These are phyloP conservation scores for Parthenolecanium corni DNA, from an alignment of 2,888 invertebrate genomes.

Conservation along the genomic window DNA sequence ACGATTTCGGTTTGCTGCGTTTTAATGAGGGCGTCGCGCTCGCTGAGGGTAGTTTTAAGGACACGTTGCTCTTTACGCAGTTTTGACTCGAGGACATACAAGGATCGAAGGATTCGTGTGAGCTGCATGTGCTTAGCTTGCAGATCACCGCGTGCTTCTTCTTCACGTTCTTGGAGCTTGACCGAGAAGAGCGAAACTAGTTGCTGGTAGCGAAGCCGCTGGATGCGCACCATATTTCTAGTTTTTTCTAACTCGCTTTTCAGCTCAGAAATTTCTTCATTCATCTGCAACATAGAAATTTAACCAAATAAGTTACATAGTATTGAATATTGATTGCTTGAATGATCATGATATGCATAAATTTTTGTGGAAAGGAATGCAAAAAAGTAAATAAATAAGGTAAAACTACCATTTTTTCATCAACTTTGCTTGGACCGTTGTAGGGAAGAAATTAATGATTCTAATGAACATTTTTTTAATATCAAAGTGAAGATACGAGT, in stretches of 20 bases:
- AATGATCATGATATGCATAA: too few species aligned
- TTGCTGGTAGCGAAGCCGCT: constrained; percentile 54
- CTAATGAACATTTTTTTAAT: too few species aligned
- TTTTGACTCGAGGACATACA: constrained; percentile 59
- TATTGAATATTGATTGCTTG: neutral
- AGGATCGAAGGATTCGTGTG: constrained; percentile 54
- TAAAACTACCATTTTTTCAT: too few species aligned
- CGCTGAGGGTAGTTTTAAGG: constrained; percentile 53
- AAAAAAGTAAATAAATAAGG: too few species aligned
- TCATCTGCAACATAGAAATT: constrained; percentile 20
- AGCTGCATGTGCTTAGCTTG: constrained; percentile 57
- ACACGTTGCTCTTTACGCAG: constrained; percentile 60
- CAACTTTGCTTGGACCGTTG: too few species aligned
- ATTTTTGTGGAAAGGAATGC: too few species aligned
- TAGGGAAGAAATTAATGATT: too few species aligned
- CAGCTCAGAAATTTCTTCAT: constrained; percentile 23
- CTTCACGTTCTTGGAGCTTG: constrained; percentile 49
- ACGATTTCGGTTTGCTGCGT: constrained; percentile 57
- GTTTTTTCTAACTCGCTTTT: constrained; percentile 52
- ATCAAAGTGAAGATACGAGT: too few species aligned
- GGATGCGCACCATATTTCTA: constrained; percentile 52
- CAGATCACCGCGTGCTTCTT: constrained; percentile 49
- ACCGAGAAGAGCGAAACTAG: constrained; percentile 53
- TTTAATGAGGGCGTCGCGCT: constrained; percentile 59
- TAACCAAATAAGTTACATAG: neutral